phyloP scores from a whole-genome alignment of 2,888 invertebrate genomes.

The Himalopsyche tibetana region DNA sequence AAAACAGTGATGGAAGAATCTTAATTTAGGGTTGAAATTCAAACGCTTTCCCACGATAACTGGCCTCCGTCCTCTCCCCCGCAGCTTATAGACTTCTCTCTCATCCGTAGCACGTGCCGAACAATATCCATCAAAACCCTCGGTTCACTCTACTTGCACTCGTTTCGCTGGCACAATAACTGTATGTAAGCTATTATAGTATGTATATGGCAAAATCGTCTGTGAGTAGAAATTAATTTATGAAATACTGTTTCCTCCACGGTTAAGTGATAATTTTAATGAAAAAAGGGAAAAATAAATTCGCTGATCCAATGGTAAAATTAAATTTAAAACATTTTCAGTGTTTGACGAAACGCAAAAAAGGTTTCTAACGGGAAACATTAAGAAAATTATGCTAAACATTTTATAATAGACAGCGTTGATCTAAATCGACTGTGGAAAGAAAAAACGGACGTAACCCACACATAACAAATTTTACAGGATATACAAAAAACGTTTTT shows the following conservation, averaged over 20 bases:
- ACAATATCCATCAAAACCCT: conserved; percentile 36
- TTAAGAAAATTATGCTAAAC: no score
- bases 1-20: background rate
- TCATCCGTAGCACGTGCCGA: conserved; percentile 8
- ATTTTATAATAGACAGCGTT: no score
- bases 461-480: no score
- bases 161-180: background rate
- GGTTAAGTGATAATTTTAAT: conserved; percentile 26
- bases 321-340: no score
- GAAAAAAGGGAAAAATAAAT: background rate
- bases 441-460: no score
- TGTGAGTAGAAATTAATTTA: conserved; percentile 13
- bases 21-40: conserved; percentile 21
- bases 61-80: background rate
- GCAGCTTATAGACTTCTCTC: conserved; percentile 3
- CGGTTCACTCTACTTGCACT: conserved; percentile 10
- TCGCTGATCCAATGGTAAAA: no score
- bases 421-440: no score
- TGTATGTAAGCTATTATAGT: background rate
- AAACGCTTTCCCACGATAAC: conserved; percentile 27
- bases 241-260: conserved; percentile 8
- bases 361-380: no score
- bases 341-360: no score
- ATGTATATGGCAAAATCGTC: background rate
- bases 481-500: no score